phyloP scores from a whole-genome alignment of 2,113 vertebrate genomes.

The Malurus melanocephalus region DNA sequence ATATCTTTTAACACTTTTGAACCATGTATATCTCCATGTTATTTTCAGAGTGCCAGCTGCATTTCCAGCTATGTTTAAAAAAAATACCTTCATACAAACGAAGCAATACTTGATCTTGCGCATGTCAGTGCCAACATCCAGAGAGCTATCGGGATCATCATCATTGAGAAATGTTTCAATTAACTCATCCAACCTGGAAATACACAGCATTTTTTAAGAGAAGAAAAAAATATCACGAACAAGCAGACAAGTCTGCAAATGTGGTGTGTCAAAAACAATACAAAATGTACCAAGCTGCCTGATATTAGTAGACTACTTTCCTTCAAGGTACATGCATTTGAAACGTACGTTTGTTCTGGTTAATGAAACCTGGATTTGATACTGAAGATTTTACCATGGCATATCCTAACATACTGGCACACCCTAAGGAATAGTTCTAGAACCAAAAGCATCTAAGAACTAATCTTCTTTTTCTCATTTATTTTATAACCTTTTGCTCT shows the following conservation, averaged over 20 bases:
- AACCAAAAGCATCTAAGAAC: not conserved
- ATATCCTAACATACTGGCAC: not conserved
- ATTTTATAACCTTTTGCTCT: not conserved
- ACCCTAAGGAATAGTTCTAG: not conserved
- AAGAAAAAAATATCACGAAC: not conserved
- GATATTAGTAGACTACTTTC: not conserved
- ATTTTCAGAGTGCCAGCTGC: not conserved
- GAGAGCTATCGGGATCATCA: conserved; percentile 75
- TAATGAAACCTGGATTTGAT: not conserved
- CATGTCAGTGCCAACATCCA: conserved; percentile 89
- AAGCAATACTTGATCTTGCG: conserved; percentile 90
- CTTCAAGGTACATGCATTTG: not conserved
- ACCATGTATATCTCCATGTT: not conserved
- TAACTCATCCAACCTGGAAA: conserved; percentile 81
- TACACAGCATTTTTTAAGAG: not conserved
- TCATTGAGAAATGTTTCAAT: conserved; percentile 82
- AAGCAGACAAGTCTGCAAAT: not conserved
- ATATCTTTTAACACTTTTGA: not conserved
- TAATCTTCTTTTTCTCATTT: not conserved
- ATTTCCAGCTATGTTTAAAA: not conserved
- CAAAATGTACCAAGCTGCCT: not conserved
- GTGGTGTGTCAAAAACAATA: not conserved
- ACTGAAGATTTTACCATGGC: not conserved
- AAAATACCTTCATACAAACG: conserved; percentile 82
- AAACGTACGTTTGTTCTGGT: not conserved